Evolutionary conservation across 2,888 invertebrate genomes (phyloP), one percentile per base, ranked within the genome.

Genomic region (Drosophila nigricruria): DNA sequence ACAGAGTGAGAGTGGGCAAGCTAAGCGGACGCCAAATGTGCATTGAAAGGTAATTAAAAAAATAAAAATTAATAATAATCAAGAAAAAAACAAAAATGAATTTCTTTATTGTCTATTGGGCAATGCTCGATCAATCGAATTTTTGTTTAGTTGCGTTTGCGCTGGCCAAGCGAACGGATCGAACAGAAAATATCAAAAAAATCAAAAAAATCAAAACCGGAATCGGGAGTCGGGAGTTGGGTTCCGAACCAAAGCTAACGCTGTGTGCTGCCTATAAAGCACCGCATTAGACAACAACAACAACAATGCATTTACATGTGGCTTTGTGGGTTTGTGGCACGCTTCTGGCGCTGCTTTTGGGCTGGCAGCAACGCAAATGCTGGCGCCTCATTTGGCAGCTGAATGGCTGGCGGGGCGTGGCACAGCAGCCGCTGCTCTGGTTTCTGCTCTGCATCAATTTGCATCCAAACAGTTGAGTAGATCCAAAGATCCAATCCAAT

Each of bases 381-480:
- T 91, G 91, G 92, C 78, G 82, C 43, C 88, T 92, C 67, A 88
- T 92, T 64, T 92, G 92, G 92, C 90, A 92, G 65, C 67, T 92
- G 16, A 92, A 91, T 34, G 92, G 92, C 4, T 90, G 82, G 84
- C 77, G 90, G 47, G 92, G 92, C 20, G 73, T 92, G 66, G 60
- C 85, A 23, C 92, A 92, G 38, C 92, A 92, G 52, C 92, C 92
- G 0, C n/a, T 92, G 16, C 73, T 91, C 50, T 92, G 92, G 91
- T 61, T 91, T 14, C 60, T 91, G 4, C 73, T 92, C 76, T 77
- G 88, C 67, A 75, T 89, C 63, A 83, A 90, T 63, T 63, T 92
- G 62, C 89, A 92, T 73, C 92, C 92, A 49, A 90, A 92, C 67
- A 89, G 92, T 92, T 83, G 76, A 89, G 88, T 87, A 25, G n/a